These are phyloP conservation scores for Nothoprocta pentlandii DNA, from an alignment of 2,113 vertebrate species.

Conservation along the genomic window DNA sequence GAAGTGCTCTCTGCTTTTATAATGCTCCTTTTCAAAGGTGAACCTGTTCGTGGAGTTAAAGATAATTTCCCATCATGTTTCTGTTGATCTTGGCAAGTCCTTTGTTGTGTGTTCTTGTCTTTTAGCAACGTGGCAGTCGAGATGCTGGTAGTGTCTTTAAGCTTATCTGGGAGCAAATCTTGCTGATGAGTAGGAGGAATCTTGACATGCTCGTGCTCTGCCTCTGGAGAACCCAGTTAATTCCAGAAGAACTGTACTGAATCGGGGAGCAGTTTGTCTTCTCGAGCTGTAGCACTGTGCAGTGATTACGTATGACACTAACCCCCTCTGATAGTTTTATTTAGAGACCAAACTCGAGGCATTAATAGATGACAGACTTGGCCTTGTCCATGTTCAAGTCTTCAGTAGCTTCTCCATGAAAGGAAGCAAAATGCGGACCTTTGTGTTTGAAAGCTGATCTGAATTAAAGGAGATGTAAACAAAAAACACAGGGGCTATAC, in stretches of 20 bases:
- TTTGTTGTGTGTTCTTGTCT: background rate
- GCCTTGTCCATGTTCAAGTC: background rate
- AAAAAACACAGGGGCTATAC: background rate
- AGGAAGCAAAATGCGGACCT: background rate
- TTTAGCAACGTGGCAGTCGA: background rate
- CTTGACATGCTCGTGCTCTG: background rate
- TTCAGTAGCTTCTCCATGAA: background rate
- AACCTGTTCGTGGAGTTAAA: background rate
- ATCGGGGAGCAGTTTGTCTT: background rate
- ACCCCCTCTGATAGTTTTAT: conserved; percentile 4
- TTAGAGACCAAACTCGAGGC: background rate
- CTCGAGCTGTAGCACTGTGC: background rate
- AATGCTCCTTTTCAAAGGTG: background rate
- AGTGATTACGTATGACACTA: background rate
- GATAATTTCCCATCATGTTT: background rate
- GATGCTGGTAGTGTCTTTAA: background rate
- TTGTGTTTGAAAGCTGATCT: background rate
- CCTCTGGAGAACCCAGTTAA: background rate
- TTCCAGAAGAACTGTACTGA: background rate
- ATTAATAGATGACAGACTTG: background rate
- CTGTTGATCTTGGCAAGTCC: background rate
- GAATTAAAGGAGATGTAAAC: background rate
- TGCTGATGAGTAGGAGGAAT: background rate
- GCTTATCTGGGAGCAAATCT: background rate
- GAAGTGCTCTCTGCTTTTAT: background rate